phyloP scores from a whole-genome alignment of 2,797 vertebrate species.

The Atherinosoma microstoma region DNA sequence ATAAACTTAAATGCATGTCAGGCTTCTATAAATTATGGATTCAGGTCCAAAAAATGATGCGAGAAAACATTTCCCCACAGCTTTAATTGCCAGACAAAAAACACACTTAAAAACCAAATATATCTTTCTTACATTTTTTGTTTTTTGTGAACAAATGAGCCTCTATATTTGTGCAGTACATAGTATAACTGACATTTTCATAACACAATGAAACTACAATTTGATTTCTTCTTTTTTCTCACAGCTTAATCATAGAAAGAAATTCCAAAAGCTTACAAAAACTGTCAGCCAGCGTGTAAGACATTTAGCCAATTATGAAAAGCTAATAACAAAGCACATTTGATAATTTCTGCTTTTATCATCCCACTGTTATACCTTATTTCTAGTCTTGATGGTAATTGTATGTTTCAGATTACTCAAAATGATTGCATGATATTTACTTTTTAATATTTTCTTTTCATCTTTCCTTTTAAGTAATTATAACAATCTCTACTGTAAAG shows the following conservation, averaged over 20 bases:
- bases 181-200: background rate
- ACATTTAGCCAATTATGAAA: background rate
- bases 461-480: background rate
- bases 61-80: background rate
- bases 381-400: background rate
- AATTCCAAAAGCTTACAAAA: background rate
- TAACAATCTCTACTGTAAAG: background rate
- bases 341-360: background rate
- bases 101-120: background rate
- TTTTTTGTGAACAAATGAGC: background rate
- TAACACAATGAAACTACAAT: background rate
- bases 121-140: background rate
- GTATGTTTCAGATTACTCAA: background rate
- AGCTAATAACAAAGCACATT: background rate
- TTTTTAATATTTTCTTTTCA: background rate
- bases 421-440: background rate
- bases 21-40: background rate
- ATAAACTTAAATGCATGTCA: background rate
- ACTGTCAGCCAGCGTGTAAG: background rate
- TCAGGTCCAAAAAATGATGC: background rate
- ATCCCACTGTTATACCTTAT: background rate
- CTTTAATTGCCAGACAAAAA: background rate
- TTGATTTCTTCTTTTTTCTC: background rate
- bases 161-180: background rate
- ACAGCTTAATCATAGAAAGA: background rate